Evolutionary conservation across 1,140 invertebrate species (phyloP).

Genomic region (Drosophila biarmipes): DNA sequence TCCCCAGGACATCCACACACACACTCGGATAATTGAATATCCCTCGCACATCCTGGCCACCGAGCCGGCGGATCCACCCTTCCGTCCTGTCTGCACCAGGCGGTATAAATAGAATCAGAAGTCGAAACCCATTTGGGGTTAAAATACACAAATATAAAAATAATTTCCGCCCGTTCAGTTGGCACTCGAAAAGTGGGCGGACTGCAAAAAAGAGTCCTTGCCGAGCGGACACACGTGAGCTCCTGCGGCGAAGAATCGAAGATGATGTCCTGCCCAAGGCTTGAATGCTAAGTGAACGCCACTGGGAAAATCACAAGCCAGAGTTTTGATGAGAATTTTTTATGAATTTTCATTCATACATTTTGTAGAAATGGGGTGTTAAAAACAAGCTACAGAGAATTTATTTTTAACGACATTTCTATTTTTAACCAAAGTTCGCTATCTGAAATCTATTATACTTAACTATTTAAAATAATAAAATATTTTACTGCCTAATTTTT

Average conservation of each 20-base stretch:
- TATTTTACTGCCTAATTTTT: no score
- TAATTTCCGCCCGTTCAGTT: constrained; percentile 59
- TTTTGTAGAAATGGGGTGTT: no score
- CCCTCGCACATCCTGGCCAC: constrained; percentile 36
- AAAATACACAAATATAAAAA: constrained; percentile 72
- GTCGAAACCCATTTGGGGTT: constrained; percentile 68
- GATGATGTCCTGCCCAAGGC: constrained; percentile 5
- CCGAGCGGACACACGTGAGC: constrained; percentile 65
- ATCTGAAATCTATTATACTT: no score
- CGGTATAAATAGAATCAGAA: constrained; percentile 70
- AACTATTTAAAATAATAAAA: no score
- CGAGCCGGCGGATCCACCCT: constrained; percentile 11
- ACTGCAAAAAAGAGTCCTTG: constrained; percentile 38
- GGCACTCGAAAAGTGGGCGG: constrained; percentile 11
- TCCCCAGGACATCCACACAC: constrained; percentile 41
- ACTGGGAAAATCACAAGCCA: background rate
- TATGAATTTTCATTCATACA: background rate
- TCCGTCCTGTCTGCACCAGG: constrained; percentile 1
- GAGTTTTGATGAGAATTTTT: background rate
- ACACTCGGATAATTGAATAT: constrained; percentile 70
- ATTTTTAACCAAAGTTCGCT: no score
- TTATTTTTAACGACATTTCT: no score
- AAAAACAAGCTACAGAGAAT: no score
- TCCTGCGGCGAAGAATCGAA: constrained; percentile 43
- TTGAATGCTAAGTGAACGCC: constrained; percentile 3